These are phyloP conservation scores for Intellagama lesueurii DNA, from an alignment of 2,797 vertebrate species.

Conservation along the genomic window DNA sequence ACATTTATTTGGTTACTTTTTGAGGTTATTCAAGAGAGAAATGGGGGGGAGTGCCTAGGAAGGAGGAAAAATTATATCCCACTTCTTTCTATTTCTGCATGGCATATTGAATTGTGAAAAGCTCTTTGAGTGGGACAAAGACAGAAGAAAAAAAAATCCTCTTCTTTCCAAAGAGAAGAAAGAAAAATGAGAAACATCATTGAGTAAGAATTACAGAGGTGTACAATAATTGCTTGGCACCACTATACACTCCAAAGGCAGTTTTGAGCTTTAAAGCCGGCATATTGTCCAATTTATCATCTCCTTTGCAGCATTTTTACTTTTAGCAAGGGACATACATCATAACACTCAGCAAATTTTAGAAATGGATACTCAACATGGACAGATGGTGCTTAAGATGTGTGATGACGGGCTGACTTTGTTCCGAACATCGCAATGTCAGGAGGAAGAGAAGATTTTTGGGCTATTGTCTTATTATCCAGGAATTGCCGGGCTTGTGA, in stretches of 20 bases:
- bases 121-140: neutral
- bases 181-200: slow-evolving; percentile 37
- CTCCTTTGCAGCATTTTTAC: slow-evolving; percentile 55
- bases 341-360: slow-evolving; percentile 57
- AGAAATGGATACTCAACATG: slow-evolving; percentile 32
- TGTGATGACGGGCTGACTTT: slow-evolving; percentile 60
- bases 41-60: neutral
- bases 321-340: slow-evolving; percentile 62
- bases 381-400: slow-evolving; percentile 67
- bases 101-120: slow-evolving; percentile 7
- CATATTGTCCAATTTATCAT: slow-evolving; percentile 66
- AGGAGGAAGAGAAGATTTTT: slow-evolving; percentile 29
- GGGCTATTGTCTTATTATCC: slow-evolving; percentile 16
- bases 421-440: slow-evolving; percentile 55
- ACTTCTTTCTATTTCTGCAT: slow-evolving; percentile 1
- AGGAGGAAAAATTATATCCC: neutral
- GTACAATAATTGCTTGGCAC: slow-evolving; percentile 46
- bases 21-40: neutral
- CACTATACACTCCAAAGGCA: slow-evolving; percentile 42
- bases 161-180: slow-evolving; percentile 34
- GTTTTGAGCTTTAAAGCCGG: slow-evolving; percentile 42
- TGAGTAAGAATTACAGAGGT: slow-evolving; percentile 52
- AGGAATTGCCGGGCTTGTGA: neutral
- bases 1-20: neutral
- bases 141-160: neutral